Evolutionary conservation across 2,113 vertebrate genomes (phyloP).

Genomic region (Oxyura jamaicensis): DNA sequence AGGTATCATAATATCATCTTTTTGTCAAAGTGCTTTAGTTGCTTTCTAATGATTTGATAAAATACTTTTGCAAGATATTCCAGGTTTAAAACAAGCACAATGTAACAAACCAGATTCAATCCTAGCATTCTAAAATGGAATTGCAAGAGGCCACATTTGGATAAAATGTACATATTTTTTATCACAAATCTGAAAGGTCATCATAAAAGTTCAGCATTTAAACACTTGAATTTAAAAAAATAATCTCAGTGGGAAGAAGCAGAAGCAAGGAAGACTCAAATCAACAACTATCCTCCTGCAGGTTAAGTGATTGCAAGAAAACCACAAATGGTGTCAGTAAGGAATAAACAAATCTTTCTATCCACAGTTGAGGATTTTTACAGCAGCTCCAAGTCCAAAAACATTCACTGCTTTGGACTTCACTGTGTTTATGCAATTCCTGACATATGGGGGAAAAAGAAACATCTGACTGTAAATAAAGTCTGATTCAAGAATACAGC

Average conservation of each 20-base stretch:
- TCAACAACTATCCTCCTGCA: not conserved
- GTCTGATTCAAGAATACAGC: not conserved
- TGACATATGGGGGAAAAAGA: fast-evolving
- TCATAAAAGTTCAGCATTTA: not conserved
- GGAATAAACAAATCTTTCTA: not conserved
- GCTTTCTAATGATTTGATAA: not conserved
- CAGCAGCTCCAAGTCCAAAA: not conserved
- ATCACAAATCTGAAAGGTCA: fast-evolving
- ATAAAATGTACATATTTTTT: not conserved
- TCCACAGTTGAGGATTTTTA: not conserved
- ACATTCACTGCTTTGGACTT: not conserved
- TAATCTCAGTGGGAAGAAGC: not conserved
- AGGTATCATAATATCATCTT: not conserved
- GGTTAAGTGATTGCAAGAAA: not conserved
- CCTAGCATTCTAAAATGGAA: not conserved
- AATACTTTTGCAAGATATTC: not conserved
- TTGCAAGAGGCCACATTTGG: not conserved
- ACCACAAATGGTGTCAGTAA: fast-evolving
- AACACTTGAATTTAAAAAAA: not conserved
- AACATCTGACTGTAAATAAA: not conserved
- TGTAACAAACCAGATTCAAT: not conserved
- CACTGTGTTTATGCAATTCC: not conserved
- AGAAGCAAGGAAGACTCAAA: not conserved
- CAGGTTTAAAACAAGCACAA: not conserved
- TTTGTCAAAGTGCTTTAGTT: not conserved